A percentile compares a stretch with the other conserved stretches of the same genome.
phyloP scores from a whole-genome alignment of 1,140 invertebrate species.

The Phocides pigmalion region DNA sequence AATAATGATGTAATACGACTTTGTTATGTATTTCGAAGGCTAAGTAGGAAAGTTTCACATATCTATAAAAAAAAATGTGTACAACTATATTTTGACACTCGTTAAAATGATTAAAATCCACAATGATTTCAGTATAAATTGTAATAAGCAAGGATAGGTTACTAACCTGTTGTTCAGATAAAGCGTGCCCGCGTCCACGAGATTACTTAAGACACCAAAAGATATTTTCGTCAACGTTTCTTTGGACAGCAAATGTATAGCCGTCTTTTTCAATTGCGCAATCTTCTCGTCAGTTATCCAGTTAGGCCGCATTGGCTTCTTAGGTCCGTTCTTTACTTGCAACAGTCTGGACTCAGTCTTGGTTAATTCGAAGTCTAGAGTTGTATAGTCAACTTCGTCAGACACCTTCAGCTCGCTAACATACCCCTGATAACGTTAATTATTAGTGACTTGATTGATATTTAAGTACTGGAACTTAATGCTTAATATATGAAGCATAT shows the following conservation, averaged over 20 bases:
- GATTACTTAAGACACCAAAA: conserved; percentile 66
- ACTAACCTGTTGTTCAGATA: conserved; percentile 71
- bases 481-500: too few relatives aligned
- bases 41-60: too few relatives aligned
- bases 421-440: conserved; percentile 41
- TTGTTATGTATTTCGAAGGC: too few relatives aligned
- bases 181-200: conserved; percentile 69
- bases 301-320: conserved; percentile 47
- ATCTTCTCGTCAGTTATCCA: conserved; percentile 71
- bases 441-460: too few relatives aligned
- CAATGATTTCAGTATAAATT: conserved; percentile 2
- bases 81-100: too few relatives aligned
- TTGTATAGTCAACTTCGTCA: conserved; percentile 54
- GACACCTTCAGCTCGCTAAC: conserved; percentile 57
- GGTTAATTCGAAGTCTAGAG: conserved; percentile 50
- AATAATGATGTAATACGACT: too few relatives aligned
- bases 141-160: not conserved
- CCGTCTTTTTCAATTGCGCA: conserved; percentile 43
- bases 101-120: too few relatives aligned
- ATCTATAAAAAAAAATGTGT: too few relatives aligned
- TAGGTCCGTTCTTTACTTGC: conserved; percentile 51
- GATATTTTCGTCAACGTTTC: conserved; percentile 65
- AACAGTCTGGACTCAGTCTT: conserved; percentile 51
- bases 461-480: too few relatives aligned
- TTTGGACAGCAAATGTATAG: conserved; percentile 54